These are phyloP conservation scores for Orientallactaga bullata DNA, from an alignment of 2,113 vertebrate genomes.

Conservation along the genomic window DNA sequence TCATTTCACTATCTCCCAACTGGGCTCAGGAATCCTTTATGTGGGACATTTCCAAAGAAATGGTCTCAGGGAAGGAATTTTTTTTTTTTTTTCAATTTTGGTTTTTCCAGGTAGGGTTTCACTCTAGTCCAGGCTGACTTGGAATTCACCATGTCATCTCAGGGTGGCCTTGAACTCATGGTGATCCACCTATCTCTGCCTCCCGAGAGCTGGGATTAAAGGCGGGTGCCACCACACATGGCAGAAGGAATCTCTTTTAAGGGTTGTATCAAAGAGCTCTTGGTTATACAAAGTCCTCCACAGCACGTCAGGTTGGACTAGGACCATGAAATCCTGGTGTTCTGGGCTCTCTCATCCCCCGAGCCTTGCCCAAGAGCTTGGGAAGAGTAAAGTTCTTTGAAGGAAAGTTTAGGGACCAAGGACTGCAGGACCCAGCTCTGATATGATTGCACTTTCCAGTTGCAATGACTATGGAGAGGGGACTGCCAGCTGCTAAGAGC, in stretches of 20 bases:
- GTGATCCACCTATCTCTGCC: too few relatives aligned
- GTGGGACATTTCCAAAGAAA: conserved; percentile 53
- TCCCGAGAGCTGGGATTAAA: too few relatives aligned
- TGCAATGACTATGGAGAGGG: accelerated
- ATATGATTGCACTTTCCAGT: background rate
- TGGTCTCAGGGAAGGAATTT: conserved; percentile 55
- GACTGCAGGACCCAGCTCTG: background rate
- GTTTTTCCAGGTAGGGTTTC: too few relatives aligned
- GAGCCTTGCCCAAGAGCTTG: background rate
- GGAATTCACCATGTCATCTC: too few relatives aligned
- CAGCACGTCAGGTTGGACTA: background rate
- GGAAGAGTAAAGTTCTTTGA: background rate
- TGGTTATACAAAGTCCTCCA: conserved; percentile 16
- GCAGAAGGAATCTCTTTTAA: conserved; percentile 62
- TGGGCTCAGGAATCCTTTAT: conserved; percentile 49
- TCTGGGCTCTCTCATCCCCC: background rate
- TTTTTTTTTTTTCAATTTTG: too few relatives aligned
- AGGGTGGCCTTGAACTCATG: too few relatives aligned
- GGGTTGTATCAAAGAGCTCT: conserved; percentile 28
- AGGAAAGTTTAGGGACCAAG: background rate
- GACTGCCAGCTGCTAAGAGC: background rate
- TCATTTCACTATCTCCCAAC: conserved; percentile 66
- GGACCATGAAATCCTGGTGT: background rate
- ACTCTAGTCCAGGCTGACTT: too few relatives aligned
- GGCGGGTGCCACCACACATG: too few relatives aligned